A percentile compares a stretch with the other conserved stretches of the same genome.
Conservation (phyloP, 2,888 invertebrate species). For the Teinopalpus imperialis region DNA sequence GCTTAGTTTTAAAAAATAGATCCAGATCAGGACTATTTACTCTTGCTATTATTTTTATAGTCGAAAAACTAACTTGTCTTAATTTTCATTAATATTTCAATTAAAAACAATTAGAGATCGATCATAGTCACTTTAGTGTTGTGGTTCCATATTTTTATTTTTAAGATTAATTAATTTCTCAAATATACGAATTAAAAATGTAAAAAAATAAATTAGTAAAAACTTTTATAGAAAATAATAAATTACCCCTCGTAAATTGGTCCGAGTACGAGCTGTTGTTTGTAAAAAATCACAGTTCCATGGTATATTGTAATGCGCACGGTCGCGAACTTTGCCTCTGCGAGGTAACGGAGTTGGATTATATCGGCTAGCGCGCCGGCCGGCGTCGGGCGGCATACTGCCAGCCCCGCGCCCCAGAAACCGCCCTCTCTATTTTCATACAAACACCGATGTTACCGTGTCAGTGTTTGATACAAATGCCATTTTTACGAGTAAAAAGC, state of each 20-base stretch:
- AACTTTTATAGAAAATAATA: too few species aligned
- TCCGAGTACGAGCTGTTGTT: slow-evolving; percentile 4
- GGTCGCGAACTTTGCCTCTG: slow-evolving; percentile 25
- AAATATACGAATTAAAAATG: too few species aligned
- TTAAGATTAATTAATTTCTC: too few species aligned
- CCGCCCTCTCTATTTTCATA: slow-evolving; percentile 45
- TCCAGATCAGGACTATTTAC: too few species aligned
- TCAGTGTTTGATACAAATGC: slow-evolving; percentile 11
- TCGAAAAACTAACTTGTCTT: too few species aligned
- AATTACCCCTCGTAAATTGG: slow-evolving; percentile 18
- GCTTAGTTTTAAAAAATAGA: too few species aligned
- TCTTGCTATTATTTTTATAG: too few species aligned
- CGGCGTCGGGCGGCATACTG: slow-evolving; percentile 69
- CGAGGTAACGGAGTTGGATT: slow-evolving; percentile 8
- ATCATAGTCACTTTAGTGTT: too few species aligned
- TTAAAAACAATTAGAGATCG: too few species aligned
- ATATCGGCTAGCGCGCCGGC: slow-evolving; percentile 54
- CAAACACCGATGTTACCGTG: slow-evolving; percentile 44
- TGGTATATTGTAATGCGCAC: slow-evolving; percentile 17
- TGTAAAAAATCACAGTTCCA: slow-evolving; percentile 17
- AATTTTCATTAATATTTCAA: too few species aligned
- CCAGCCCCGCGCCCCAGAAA: slow-evolving; percentile 39
- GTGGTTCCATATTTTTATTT: too few species aligned
- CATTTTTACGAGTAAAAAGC: slow-evolving; percentile 16
- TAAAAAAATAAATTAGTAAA: too few species aligned